A percentile compares a stretch with the other conserved stretches of the same genome.
Evolutionary conservation across 2,797 vertebrate genomes (phyloP).

Genomic region (Pterois miles): DNA sequence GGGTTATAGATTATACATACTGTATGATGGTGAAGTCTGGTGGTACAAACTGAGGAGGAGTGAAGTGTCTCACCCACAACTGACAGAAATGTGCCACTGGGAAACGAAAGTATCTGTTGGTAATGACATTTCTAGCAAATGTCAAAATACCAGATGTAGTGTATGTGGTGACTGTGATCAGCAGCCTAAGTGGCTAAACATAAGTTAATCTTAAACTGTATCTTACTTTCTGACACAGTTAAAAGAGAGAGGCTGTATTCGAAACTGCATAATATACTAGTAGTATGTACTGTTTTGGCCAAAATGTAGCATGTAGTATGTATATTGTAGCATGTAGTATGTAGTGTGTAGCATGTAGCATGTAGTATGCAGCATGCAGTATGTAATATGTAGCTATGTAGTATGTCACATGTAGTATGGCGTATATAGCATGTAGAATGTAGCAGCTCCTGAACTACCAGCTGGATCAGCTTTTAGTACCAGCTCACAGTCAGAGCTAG

Average conservation of each 20-base stretch:
- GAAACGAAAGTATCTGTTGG: not conserved
- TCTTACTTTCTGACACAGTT: constrained; percentile 3
- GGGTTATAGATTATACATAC: not conserved
- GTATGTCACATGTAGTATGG: too few relatives aligned
- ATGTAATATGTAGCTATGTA: too few relatives aligned
- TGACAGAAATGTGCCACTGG: not conserved
- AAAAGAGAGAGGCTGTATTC: not conserved
- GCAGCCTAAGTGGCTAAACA: not conserved
- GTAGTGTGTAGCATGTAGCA: too few relatives aligned
- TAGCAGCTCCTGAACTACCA: not conserved
- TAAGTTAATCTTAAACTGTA: not conserved
- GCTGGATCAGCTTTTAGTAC: not conserved
- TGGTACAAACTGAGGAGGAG: not conserved
- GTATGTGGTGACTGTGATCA: not conserved
- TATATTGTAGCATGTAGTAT: too few relatives aligned
- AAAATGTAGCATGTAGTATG: too few relatives aligned
- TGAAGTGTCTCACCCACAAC: not conserved
- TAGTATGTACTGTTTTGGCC: too few relatives aligned
- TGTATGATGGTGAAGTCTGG: not conserved
- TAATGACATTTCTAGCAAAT: constrained; percentile 2
- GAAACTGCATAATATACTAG: too few relatives aligned
- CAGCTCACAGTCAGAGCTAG: not conserved
- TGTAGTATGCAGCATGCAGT: too few relatives aligned
- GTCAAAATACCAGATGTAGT: constrained; percentile 6
- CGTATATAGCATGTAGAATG: too few relatives aligned